These are phyloP conservation scores for Synaphobranchus kaupii DNA, from an alignment of 2,797 vertebrate genomes.

Conservation along the genomic window DNA sequence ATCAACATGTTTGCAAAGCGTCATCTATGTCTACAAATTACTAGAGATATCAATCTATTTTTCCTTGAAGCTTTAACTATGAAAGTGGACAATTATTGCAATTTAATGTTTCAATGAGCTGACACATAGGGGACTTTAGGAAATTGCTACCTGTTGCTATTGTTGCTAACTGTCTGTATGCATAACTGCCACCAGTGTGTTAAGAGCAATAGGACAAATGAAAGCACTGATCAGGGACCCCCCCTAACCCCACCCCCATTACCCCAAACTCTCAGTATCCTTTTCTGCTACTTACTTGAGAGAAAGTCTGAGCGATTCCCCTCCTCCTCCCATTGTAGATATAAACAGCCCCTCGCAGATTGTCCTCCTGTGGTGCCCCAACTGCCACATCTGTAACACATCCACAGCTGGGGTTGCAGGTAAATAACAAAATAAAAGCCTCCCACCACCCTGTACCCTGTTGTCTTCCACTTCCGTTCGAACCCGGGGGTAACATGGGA, in stretches of 20 bases:
- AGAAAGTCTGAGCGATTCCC: slow-evolving; percentile 82
- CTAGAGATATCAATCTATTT: too few species aligned
- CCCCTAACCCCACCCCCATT: too few species aligned
- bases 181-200: neutral
- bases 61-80: neutral
- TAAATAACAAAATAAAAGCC: neutral
- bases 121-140: slow-evolving; percentile 29
- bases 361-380: slow-evolving; percentile 92
- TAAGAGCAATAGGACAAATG: slow-evolving; percentile 26
- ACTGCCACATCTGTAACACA: slow-evolving; percentile 85
- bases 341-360: slow-evolving; percentile 86
- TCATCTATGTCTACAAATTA: neutral
- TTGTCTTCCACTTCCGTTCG: neutral
- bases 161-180: neutral
- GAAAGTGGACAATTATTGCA: neutral
- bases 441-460: neutral
- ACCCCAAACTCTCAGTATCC: neutral
- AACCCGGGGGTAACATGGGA: neutral
- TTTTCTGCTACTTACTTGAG: slow-evolving; percentile 78
- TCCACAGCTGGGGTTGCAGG: slow-evolving; percentile 25
- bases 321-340: slow-evolving; percentile 91
- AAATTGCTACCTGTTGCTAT: slow-evolving; percentile 27
- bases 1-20: neutral
- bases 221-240: neutral
- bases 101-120: neutral